These are phyloP conservation scores for Fistularia tabacaria DNA, from an alignment of 2,797 vertebrate genomes.

Conservation along the genomic window DNA sequence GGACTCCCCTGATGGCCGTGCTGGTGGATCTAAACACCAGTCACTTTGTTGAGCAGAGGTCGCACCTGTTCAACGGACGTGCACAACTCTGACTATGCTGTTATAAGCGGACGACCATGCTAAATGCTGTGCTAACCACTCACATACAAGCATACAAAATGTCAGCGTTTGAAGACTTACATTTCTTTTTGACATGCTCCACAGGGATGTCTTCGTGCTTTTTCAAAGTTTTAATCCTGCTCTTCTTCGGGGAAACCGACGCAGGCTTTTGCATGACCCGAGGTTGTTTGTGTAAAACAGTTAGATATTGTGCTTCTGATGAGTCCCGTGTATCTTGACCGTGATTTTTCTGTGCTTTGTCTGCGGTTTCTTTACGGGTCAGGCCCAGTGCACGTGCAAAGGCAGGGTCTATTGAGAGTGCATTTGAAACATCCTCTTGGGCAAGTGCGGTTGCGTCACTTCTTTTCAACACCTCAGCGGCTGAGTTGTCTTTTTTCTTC, in stretches of 20 bases:
- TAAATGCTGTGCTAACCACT: too few species aligned
- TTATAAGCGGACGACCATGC: too few species aligned
- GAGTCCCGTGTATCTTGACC: conserved; percentile 15
- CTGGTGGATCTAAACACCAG: too few species aligned
- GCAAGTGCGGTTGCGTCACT: conserved; percentile 1
- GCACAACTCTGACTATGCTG: too few species aligned
- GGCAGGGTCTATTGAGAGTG: conserved; percentile 49
- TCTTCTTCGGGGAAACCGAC: conserved; percentile 34
- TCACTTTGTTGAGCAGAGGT: too few species aligned
- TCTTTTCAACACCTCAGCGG: conserved; percentile 9
- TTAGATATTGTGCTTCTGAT: conserved; percentile 14
- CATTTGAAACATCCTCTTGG: conserved; percentile 21
- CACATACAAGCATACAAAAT: background rate
- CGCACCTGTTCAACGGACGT: too few species aligned
- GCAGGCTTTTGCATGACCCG: conserved; percentile 29
- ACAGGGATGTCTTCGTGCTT: conserved; percentile 54
- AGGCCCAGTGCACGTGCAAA: conserved; percentile 62
- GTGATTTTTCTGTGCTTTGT: conserved; percentile 13
- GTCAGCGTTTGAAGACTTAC: conserved; percentile 51
- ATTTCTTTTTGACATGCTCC: conserved; percentile 65
- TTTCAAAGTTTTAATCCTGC: conserved; percentile 60
- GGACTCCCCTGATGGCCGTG: too few species aligned
- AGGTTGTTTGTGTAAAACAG: conserved; percentile 15
- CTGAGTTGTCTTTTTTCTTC: conserved; percentile 42
- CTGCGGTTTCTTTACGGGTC: conserved; percentile 41